Percentiles rank a stretch among this genome's conserved stretches.
Evolutionary conservation across 2,888 invertebrate species (phyloP).

Genomic region (Ornithoptera priamus): DNA sequence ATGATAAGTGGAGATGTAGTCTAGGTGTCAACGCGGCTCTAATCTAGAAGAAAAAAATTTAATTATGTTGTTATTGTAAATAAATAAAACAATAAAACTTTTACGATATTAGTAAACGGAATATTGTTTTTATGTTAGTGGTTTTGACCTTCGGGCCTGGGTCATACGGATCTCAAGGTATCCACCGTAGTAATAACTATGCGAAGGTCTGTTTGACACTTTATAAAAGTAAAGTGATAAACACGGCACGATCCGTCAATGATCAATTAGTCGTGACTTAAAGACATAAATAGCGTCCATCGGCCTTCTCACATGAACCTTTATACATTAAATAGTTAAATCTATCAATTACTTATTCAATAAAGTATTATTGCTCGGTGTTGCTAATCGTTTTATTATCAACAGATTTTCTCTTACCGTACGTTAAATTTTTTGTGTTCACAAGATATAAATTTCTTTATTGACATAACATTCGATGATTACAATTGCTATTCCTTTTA

Average conservation of each 20-base stretch:
- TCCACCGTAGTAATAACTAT: slow-evolving; percentile 30
- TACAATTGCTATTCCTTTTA: not conserved
- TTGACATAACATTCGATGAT: not conserved
- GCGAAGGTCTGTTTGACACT: slow-evolving; percentile 53
- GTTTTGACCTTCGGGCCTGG: slow-evolving; percentile 26
- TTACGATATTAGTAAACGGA: not conserved
- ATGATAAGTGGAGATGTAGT: too few relatives aligned
- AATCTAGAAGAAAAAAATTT: too few relatives aligned
- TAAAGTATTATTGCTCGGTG: slow-evolving; percentile 31
- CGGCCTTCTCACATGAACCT: slow-evolving; percentile 31
- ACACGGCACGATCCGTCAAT: slow-evolving; percentile 47
- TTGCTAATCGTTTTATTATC: slow-evolving; percentile 14
- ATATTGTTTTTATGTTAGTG: not conserved
- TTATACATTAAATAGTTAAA: slow-evolving; percentile 27
- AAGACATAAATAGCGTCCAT: slow-evolving; percentile 34
- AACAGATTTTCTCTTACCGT: not conserved
- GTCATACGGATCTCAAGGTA: slow-evolving; percentile 32
- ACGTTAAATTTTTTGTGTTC: not conserved
- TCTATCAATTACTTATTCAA: slow-evolving; percentile 29
- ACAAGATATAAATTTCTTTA: not conserved
- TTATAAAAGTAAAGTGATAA: slow-evolving; percentile 38
- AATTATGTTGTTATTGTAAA: not conserved
- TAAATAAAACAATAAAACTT: not conserved
- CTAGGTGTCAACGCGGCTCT: too few relatives aligned
- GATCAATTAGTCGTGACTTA: slow-evolving; percentile 37